phyloP scores from a whole-genome alignment of 1,140 invertebrate genomes.

The Lasioglossum albipes region DNA sequence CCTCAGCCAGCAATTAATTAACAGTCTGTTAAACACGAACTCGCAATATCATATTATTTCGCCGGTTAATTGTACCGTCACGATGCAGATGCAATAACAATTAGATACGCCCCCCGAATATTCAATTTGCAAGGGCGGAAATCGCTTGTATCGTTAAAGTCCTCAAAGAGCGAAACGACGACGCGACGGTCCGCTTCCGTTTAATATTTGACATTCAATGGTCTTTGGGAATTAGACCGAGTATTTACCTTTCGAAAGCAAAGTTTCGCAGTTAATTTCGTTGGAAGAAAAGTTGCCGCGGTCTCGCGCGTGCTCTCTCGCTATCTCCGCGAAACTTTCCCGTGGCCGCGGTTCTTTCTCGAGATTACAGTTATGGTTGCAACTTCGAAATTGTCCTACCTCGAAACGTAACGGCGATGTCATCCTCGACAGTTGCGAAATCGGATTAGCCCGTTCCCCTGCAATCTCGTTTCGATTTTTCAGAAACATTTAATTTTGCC shows the following conservation, averaged over 20 bases:
- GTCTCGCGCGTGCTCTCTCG: too few relatives aligned
- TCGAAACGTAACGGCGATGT: not conserved
- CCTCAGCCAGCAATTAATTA: too few relatives aligned
- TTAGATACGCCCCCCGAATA: not conserved
- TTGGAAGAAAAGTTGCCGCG: not conserved
- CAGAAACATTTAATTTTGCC: too few relatives aligned
- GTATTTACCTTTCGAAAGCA: constrained; percentile 12
- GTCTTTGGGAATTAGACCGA: not conserved
- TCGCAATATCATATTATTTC: not conserved
- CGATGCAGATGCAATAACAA: not conserved
- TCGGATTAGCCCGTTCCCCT: too few relatives aligned
- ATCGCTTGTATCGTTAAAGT: not conserved
- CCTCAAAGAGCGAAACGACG: not conserved
- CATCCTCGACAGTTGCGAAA: not conserved
- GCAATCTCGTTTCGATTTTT: too few relatives aligned
- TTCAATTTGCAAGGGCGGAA: not conserved
- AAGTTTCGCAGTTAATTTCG: constrained; percentile 7
- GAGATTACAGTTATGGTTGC: not conserved
- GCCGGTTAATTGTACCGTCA: not conserved
- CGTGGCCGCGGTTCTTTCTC: not conserved
- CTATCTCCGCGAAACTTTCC: not conserved
- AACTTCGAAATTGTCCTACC: not conserved
- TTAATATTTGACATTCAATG: not conserved
- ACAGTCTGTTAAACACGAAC: too few relatives aligned
- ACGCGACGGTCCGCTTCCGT: not conserved